Evolutionary conservation across 1,140 invertebrate genomes (phyloP), one percentile per base, ranked within the genome.

Genomic region (Drosophila sechellia): DNA sequence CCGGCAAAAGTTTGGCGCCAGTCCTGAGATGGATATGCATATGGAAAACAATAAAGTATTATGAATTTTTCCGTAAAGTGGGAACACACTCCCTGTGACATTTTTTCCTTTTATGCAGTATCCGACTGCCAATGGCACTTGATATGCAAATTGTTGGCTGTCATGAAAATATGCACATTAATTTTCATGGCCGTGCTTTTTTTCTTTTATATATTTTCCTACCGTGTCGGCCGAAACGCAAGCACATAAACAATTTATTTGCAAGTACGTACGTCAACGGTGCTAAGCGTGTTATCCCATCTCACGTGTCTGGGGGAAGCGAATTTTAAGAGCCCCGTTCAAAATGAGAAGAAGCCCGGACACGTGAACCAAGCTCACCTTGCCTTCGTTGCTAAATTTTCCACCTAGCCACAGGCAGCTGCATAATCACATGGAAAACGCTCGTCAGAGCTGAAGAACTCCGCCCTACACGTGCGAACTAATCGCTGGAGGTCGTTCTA

Each of bases 101-200:
- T 65, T 63, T 73, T 77, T 59, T 59, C 37, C 3, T 13, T 22
- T 34, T 40, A 20, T 25, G 22, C 39, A 20, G 12, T 37, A 31
- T 12, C 57, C 37, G 39, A 45, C 54, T 69, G 43, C 39, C 52
- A 12, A 49, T 52, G 64, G 64, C 74, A 75, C 81, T 86, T 87
- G 83, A 86, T 83, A 86, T 86, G 81, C 81, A 86, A 86, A 86
- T 87, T 87, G 70, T 57, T 64, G 58, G 57, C 79, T 87, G 75
- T 87, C 83, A 86, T 81, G 63, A 87, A 87, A 87, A 86, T 86
- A 86, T 86, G 81, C 75, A 87, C 78, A 87, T 87, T 86, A 79
- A 83, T 81, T 83, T 86, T 71, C 74, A 66, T 59, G 58, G 74
- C 57, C 53, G n/a, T 52, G 15, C 35, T 43, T 74, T 48, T 42